Evolutionary conservation across 2,797 vertebrate species (phyloP), one percentile per base, ranked within the genome.

Genomic region (Peromyscus melanophrys): DNA sequence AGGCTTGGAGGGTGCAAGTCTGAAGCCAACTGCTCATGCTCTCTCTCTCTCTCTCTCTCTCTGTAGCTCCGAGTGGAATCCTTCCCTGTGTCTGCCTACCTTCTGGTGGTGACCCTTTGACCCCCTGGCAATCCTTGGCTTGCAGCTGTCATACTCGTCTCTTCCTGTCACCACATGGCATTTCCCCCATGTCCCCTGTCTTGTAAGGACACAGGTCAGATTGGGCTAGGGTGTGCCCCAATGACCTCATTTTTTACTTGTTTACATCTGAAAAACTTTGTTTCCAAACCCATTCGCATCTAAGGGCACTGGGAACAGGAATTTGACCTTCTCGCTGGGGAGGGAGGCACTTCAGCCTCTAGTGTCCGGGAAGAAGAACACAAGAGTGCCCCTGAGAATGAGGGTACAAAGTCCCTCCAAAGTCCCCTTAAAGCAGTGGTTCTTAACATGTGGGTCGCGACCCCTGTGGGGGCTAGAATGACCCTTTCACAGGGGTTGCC

Each of bases 61-160:
- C 40, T 49, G 16, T 27, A 46, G 59, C 13, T 8, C 86, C 46
- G 13, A 1, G 9, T 6, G 12, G 57, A n/a, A 40, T 23, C 1
- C 11, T 29, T 49, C 77, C 69, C 71, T 43, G 46, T 76, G 46
- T 73, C n/a, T 46, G 43, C 40, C 4, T 6, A 21, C 75, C 25
- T 19, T 37, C 37, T 57, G 27, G 4, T 3, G 40, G 71, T 40
- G 34, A 55, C 63, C 69, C 29, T 55, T 23, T 37, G 25, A 29
- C 34, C 46, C 40, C 27, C 40, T 65, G 6, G 17, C 43, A 0
- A 2, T 17, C 7, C 81, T 93, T 37, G 9, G 78, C 83, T 83
- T 19, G 5, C 0, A 23, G 57, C 49, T 19, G 1, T 34, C 34
- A 11, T 16, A 25, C 31, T 23, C 2, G 0, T 82, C 4, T 61